Base-by-base conservation (phyloP, 2,888 invertebrate genomes). In the Phymatocera aterrima region DNA sequence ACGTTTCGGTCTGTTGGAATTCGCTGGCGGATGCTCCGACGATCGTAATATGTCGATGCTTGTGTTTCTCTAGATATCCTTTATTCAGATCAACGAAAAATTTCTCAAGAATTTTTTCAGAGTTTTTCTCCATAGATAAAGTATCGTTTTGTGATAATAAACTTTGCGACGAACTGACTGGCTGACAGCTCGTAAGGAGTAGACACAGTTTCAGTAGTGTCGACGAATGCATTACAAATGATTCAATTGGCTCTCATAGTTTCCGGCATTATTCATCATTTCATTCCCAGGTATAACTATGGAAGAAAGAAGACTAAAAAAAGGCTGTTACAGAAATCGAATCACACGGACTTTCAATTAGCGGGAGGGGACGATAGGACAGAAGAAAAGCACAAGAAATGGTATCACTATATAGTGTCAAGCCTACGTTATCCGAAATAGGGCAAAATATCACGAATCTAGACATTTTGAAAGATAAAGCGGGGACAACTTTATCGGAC, bases 41-140 rank as follows among this genome's bases (percentile, higher is more conserved):
- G 8, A 51, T n/a, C 70, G 46, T 46, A 31, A 70, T 21, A n/a
- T 70, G 70, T 3, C 70, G 51, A 31, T 18, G 70, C 1, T 28
- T 43, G 70, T 51, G 12, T 34, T 31, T 31, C 18, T 51, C n/a
- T 15, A 70, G 24, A 51, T 10, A 48, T 15, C 18, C 48, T 18
- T 70, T 34, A 12, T 70, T 34, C 2, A 51, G 18, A 15, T 70
- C 48, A 3, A 18, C 10, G 21, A 70, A 70, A 70, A 70, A 70
- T 31, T 70, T 31, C 12, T 34, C 46, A 1, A 70, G 34, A 18
- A 70, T 2, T 18, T 70, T 70, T 8, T 48, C 46, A 12, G 12
- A 28, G 51, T 51, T 31, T 0, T 34, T 2, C 1, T 48, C 8
- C 6, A n/a, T n/a, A n/a, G 21, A 18, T 6, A 31, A 28, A 31